phyloP scores from a whole-genome alignment of 1,140 invertebrate genomes.

The Macrobrachium nipponense region DNA sequence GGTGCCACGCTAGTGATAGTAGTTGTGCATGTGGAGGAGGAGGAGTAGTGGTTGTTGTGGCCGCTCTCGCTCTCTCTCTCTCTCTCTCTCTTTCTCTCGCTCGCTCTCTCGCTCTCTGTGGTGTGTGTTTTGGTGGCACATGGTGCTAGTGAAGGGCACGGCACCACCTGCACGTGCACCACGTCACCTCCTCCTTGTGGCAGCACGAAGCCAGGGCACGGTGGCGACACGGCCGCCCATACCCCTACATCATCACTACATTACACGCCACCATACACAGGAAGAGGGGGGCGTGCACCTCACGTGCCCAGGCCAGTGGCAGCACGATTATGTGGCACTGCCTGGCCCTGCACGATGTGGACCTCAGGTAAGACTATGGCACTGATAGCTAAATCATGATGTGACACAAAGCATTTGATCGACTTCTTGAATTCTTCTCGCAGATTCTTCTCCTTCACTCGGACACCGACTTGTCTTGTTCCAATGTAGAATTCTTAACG shows the following conservation, averaged over 20 bases:
- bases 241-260: conserved; percentile 17
- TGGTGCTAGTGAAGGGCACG: conserved; percentile 44
- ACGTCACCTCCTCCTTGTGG: conserved; percentile 53
- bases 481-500: no score
- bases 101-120: no score
- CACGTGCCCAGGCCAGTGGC: conserved; percentile 57
- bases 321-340: conserved; percentile 54
- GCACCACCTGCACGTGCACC: conserved; percentile 22
- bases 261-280: conserved; percentile 19
- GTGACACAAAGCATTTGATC: not conserved
- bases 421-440: no score
- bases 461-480: no score
- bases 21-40: conserved; percentile 58
- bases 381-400: not conserved
- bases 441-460: no score
- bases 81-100: no score
- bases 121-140: conserved; percentile 55
- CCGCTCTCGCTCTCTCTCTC: not conserved
- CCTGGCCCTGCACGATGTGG: conserved; percentile 57
- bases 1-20: conserved; percentile 59
- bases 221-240: conserved; percentile 36
- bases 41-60: conserved; percentile 51
- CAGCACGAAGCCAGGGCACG: conserved; percentile 45
- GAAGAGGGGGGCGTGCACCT: conserved; percentile 47
- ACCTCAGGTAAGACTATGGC: conserved; percentile 47